phyloP scores from a whole-genome alignment of 2,797 vertebrate species.

The Mormyrops attenuatus region DNA sequence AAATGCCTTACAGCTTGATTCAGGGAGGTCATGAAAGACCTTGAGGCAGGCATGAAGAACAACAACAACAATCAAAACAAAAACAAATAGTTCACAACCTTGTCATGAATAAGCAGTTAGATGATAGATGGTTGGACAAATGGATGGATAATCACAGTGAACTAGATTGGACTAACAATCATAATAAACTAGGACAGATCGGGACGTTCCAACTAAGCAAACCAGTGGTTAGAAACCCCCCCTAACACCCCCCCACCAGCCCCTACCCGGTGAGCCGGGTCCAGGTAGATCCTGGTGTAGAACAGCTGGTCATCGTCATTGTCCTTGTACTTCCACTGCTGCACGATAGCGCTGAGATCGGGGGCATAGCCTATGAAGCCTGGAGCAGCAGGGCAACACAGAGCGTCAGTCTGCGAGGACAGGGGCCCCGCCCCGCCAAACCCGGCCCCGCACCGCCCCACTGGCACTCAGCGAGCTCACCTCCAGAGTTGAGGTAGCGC shows the following conservation, averaged over 20 bases:
- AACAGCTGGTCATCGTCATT: conserved; percentile 80
- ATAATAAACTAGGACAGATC: background rate
- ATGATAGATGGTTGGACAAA: background rate
- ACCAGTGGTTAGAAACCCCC: background rate
- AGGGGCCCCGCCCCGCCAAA: background rate
- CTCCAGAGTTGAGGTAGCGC: conserved; percentile 83
- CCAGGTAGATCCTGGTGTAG: conserved; percentile 79
- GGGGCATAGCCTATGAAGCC: conserved; percentile 76
- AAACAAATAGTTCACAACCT: background rate
- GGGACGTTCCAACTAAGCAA: background rate
- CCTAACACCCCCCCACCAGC: background rate
- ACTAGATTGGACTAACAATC: background rate
- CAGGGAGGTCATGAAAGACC: background rate
- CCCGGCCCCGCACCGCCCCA: background rate
- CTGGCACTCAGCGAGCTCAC: conserved; percentile 39
- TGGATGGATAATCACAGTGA: background rate
- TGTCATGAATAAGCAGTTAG: background rate
- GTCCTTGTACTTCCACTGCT: conserved; percentile 78
- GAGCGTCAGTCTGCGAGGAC: background rate
- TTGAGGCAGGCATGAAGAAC: background rate
- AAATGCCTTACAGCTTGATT: background rate
- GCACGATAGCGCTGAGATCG: conserved; percentile 61
- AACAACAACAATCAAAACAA: background rate
- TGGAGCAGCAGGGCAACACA: conserved; percentile 35
- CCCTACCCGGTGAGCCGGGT: conserved; percentile 67